Percentiles rank a stretch among this genome's conserved stretches.
Evolutionary conservation across 2,888 invertebrate genomes (phyloP).

Genomic region (Pristionchus exspectatus): DNA sequence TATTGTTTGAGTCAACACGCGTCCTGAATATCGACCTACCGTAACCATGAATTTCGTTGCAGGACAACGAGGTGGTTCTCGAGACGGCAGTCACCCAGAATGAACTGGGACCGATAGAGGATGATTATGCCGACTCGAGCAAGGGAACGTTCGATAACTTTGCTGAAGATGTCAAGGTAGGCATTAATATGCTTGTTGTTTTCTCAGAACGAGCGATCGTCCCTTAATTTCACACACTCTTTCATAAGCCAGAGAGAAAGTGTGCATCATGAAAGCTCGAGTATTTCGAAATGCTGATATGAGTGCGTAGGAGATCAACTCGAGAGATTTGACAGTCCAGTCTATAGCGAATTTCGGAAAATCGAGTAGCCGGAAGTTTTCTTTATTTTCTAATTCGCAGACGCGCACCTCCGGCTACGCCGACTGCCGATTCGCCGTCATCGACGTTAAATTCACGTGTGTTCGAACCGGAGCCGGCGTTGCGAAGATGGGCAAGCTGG

Average conservation of each 20-base stretch:
- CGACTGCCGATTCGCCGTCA: conserved; percentile 85
- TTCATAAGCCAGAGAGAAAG: too few relatives aligned
- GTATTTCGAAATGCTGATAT: too few relatives aligned
- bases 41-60: conserved; percentile 23
- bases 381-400: conserved; percentile 39
- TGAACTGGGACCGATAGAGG: conserved; percentile 68
- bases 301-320: too few relatives aligned
- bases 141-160: conserved; percentile 91
- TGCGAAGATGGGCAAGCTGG: conserved; percentile 76
- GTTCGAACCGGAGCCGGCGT: conserved; percentile 78
- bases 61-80: conserved; percentile 78
- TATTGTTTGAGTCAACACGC: background rate
- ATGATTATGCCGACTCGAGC: conserved; percentile 78
- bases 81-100: conserved; percentile 76
- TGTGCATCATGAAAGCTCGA: too few relatives aligned
- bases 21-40: background rate
- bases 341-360: background rate
- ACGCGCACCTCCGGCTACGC: conserved; percentile 84
- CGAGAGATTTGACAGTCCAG: too few relatives aligned
- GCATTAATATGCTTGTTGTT: background rate
- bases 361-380: background rate
- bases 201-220: too few relatives aligned
- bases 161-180: conserved; percentile 90
- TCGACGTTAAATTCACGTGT: conserved; percentile 77
- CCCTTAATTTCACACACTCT: too few relatives aligned